Conservation (phyloP, 2,113 vertebrate species). For the Hiodon alosoides region DNA sequence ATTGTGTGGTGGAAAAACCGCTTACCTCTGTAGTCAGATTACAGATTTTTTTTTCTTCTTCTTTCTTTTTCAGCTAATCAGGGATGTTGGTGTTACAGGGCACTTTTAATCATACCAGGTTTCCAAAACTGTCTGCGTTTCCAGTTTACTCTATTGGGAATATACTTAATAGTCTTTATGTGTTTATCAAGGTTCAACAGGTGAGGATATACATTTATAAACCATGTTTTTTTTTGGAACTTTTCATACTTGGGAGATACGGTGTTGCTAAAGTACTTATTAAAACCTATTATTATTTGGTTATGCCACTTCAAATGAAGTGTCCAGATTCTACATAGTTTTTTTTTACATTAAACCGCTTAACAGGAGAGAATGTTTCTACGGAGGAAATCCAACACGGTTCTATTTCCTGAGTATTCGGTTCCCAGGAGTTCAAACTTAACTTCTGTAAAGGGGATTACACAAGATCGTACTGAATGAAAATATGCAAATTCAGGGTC, state of each 20-base stretch:
- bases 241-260: constrained; percentile 20
- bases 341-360: no score
- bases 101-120: neutral
- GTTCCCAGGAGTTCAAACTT: neutral
- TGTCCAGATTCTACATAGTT: no score
- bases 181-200: neutral
- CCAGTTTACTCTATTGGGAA: neutral
- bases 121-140: neutral
- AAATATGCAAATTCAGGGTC: neutral
- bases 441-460: neutral
- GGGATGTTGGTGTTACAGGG: constrained; percentile 3
- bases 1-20: neutral
- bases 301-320: no score
- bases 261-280: constrained; percentile 21
- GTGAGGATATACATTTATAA: neutral
- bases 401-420: neutral
- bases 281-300: neutral
- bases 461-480: neutral
- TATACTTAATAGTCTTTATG: neutral
- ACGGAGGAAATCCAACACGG: constrained; percentile 18
- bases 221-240: constrained; percentile 3
- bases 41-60: neutral
- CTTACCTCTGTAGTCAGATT: constrained; percentile 17
- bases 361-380: no score
- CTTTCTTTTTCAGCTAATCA: constrained; percentile 17